A percentile compares a stretch with the other conserved stretches of the same genome.
phyloP scores from a whole-genome alignment of 2,797 vertebrate genomes.

The Sebastolobus alascanus region DNA sequence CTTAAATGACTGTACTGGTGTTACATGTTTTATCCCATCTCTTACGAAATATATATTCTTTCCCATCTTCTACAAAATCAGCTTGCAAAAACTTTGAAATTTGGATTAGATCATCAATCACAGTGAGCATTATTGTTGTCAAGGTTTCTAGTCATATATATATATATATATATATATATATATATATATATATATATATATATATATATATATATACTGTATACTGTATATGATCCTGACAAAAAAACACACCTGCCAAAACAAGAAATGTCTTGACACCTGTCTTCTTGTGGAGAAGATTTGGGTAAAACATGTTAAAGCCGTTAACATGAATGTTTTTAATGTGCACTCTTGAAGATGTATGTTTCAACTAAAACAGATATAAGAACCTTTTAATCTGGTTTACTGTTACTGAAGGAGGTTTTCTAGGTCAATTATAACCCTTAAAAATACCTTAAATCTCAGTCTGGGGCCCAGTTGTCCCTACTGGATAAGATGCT shows the following conservation, averaged over 20 bases:
- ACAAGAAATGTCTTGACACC: too few relatives aligned
- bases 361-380: not conserved
- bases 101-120: not conserved
- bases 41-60: not conserved
- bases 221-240: too few relatives aligned
- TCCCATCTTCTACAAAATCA: constrained; percentile 1
- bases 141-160: not conserved
- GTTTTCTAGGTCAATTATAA: not conserved
- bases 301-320: not conserved
- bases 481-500: not conserved
- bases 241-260: too few relatives aligned
- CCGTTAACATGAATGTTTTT: not conserved
- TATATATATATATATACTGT: too few relatives aligned
- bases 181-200: too few relatives aligned
- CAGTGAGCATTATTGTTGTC: not conserved
- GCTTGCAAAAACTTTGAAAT: not conserved
- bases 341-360: not conserved
- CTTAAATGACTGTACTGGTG: not conserved
- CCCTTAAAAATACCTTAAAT: not conserved
- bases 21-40: constrained; percentile 1
- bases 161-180: too few relatives aligned
- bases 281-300: not conserved
- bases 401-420: not conserved
- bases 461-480: not conserved
- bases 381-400: not conserved